Base-by-base conservation (phyloP, 2,888 invertebrate genomes). In the Chrysomela aeneicollis region DNA sequence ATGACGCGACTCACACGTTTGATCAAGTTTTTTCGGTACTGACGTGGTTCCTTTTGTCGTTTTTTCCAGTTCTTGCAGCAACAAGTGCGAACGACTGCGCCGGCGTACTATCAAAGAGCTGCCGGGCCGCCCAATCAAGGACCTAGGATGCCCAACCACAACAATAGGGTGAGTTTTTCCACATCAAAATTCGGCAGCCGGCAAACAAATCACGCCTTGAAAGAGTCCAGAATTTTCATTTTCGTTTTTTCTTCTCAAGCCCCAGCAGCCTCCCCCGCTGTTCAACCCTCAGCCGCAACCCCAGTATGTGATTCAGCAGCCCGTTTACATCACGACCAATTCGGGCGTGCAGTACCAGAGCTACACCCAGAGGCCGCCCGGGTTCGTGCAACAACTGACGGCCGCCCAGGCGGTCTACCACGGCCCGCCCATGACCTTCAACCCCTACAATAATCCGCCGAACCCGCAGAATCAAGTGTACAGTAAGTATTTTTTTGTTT, bases 91-190 rank as follows among this genome's bases (percentile, higher is more conserved):
- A 68, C 67, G 5, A 21, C 59, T 47, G 61, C 61, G 9, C 59
- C 49, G 30, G 22, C 67, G 1, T 69, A 57, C 47, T 69, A 59
- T 59, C 15, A 60, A 21, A 61, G 67, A 65, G 15, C 64, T 9
- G 55, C 64, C 17, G 69, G 64, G 21, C 78, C 78, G 49, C 74
- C 77, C 53, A 78, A 58, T 68, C 81, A 78, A 74, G 66, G 74
- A 32, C 73, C 73, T 32, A 81, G 82, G 67, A 81, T 82, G 81
- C 69, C 77, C 22, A 80, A 74, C 61, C 79, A 80, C 63, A 78
- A 79, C 64, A 77, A 74, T 51, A 67, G 77, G 68, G 81, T 81
- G 73, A 77, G 77, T 71, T 58, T 46, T 49, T n/a, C 32, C 30
- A 19, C 50, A 18, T 26, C 8, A n/a, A 46, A 47, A 50, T 3